Evolutionary conservation across 1,140 invertebrate species (phyloP), one percentile per base, ranked within the genome.

Genomic region (Sitodiplosis mosellana): DNA sequence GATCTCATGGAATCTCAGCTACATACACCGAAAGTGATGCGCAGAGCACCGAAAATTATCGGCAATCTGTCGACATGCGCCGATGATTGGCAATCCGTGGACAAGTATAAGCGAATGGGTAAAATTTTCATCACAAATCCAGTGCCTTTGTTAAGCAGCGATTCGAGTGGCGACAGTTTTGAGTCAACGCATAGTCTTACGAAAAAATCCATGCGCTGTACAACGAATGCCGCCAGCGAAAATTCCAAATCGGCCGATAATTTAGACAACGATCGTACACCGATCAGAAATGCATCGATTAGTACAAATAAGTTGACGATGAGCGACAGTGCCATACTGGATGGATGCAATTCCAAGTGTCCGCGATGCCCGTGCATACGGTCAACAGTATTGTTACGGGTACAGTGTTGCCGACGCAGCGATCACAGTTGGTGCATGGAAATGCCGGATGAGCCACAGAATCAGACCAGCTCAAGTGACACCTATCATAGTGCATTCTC

Each of bases 11-110:
- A 64, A 56, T 58, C 66, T 54, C 58, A 68, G 56, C 49, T 69
- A 51, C 66, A 64, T 42, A 70, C 69, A 10, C 69, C 69, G 4
- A 69, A 64, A 53, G 61, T 72, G 1, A 74, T 80, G 70, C 59
- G 76, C 45, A 64, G 77, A 45, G 78, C 77, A 2, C 76, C 75
- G 2, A 79, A 79, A 56, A 78, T 79, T 45, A 68, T 67, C 20
- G 74, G 75, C 51, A 77, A 74, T 59, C 61, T 80, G 18, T 72
- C 75, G 10, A 75, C 70, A 27, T 78, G 76, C 58, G 77, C 76
- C 34, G 76, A 78, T 56, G 76, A 80, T 17, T 59, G 40, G 10
- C 52, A 57, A 12, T 58, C 60, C 36, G 36, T 59, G 27, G 62
- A 64, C 36, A 58, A 61, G 46, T 64, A 64, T 21, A 64, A 64